phyloP scores from a whole-genome alignment of 2,113 vertebrate genomes.

The Anolis sagrei region DNA sequence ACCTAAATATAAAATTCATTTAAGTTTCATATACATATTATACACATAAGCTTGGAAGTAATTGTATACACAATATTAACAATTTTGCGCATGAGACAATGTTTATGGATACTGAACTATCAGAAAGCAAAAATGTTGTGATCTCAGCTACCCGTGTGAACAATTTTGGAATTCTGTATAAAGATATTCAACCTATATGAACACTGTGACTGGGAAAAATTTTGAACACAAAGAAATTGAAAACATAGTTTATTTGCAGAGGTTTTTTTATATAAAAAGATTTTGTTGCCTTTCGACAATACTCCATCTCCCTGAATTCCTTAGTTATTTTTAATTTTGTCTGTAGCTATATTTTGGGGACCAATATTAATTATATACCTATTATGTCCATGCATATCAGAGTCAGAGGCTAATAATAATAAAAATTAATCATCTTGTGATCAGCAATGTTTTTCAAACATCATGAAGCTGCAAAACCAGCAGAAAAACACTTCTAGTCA shows the following conservation, averaged over 20 bases:
- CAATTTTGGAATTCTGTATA: no score
- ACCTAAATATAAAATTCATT: no score
- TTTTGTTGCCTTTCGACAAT: background rate
- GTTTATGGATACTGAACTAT: no score
- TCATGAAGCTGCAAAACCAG: no score
- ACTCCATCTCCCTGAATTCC: background rate
- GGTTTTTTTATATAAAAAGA: background rate
- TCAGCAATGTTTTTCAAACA: background rate
- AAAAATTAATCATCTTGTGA: background rate
- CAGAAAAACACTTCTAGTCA: no score
- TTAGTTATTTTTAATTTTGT: background rate
- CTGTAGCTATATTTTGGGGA: background rate
- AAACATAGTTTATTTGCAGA: background rate
- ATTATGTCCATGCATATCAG: background rate
- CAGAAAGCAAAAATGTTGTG: no score
- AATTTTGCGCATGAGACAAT: no score
- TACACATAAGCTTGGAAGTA: no score
- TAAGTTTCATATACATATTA: no score
- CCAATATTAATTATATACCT: background rate
- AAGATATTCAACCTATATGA: background rate
- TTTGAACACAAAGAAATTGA: background rate
- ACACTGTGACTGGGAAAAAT: background rate
- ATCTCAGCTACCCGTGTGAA: no score
- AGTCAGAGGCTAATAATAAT: background rate
- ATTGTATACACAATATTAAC: no score